Base-by-base conservation (phyloP, 2,888 invertebrate species). In the Hypercompe scribonia region DNA sequence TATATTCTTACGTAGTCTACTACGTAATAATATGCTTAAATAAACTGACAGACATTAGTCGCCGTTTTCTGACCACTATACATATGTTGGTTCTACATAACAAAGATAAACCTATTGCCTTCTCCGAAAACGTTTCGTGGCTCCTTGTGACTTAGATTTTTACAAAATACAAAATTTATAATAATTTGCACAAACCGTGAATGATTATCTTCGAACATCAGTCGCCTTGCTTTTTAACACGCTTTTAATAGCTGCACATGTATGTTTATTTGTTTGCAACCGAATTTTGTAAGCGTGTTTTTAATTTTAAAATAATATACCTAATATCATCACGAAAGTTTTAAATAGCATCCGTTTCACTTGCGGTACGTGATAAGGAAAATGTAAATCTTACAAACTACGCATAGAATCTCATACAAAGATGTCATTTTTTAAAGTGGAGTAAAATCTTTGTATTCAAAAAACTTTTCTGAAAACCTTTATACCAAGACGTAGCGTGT, bases 401-500 rank as follows among this genome's bases (percentile, higher is more conserved):
- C 73, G 76, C 80, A 80, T 84, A 81, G 77, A 84, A 83, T 81
- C 76, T 77, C 63, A 69, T 75, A 80, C 77, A 33, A 85, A 72
- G 72, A 79, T 78, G 74, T 78, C 81, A 83, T 86, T 85, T 82
- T 84, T 73, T 79, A 75, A 79, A 75, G 67, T 75, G 68, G 75
- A 71, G 78, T 73, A 68, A 72, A 82, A 82, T 83, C 78, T 84
- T 82, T 77, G 80, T 80, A 77, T 80, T 79, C 80, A 80, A 84
- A 80, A 82, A 78, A 81, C 81, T 79, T 81, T 82, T 61, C 89
- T 88, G 82, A 88, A 83, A 87, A 86, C 86, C 84, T 88, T 87
- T 87, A 90, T 89, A 84, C 88, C 83, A 85, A 85, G 86, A 83
- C 83, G 86, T 82, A 87, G 86, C 88, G 86, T 89, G 90, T 91